A percentile compares a stretch with the other conserved stretches of the same genome.
Conservation (phyloP, 2,888 invertebrate species). For the Cryptops parisi region DNA sequence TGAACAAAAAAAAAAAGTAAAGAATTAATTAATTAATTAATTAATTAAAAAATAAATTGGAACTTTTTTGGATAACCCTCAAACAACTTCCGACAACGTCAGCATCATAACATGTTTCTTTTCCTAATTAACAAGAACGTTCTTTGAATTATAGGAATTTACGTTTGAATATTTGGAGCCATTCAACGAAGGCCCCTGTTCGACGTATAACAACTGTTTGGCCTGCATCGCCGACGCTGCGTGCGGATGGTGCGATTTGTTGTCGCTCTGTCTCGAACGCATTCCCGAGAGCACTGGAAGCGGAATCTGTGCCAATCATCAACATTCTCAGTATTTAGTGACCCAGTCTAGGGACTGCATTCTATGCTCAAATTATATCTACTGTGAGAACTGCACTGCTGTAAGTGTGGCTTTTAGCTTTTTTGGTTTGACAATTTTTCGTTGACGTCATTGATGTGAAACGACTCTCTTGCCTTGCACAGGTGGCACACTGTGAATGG, state of each 20-base stretch:
- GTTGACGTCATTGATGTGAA: no score
- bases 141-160: conserved; percentile 42
- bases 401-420: no score
- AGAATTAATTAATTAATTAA: no score
- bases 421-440: no score
- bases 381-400: conserved; percentile 71
- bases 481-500: conserved; percentile 61
- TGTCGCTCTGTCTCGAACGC: conserved; percentile 52
- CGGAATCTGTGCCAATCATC: conserved; percentile 29
- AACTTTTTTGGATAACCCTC: no score
- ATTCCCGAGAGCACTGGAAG: conserved; percentile 43
- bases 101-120: not conserved
- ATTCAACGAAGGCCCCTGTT: conserved; percentile 62
- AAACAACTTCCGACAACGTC: no score
- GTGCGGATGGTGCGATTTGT: conserved; percentile 83
- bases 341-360: conserved; percentile 68
- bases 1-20: no score
- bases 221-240: conserved; percentile 73
- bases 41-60: no score
- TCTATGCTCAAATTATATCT: conserved; percentile 76
- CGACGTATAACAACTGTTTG: conserved; percentile 64
- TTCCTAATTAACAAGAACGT: not conserved
- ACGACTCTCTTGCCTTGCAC: conserved; percentile 14
- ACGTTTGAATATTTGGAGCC: conserved; percentile 83
- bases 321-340: conserved; percentile 63